Evolutionary conservation across 2,888 invertebrate species (phyloP).

Genomic region (Drosophila koepferae): DNA sequence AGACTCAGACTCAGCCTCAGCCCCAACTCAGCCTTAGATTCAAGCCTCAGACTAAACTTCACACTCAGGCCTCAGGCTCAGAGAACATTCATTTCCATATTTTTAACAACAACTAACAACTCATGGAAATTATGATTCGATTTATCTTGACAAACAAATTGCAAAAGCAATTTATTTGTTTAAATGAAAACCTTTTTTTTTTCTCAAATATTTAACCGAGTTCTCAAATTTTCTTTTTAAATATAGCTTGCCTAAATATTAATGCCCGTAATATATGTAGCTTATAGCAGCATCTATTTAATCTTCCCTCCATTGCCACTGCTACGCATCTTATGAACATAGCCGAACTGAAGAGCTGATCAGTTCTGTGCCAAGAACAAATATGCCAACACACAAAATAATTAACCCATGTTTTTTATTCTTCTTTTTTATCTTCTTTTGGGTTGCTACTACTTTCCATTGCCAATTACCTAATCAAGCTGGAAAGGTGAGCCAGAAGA

Average conservation of each 20-base stretch:
- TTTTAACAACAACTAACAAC: no score
- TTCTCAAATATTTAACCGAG: not conserved
- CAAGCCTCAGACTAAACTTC: no score
- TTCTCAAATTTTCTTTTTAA: not conserved
- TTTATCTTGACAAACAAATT: no score
- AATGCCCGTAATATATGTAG: not conserved
- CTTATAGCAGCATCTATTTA: not conserved
- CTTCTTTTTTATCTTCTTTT: slow-evolving; percentile 16
- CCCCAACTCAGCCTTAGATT: no score
- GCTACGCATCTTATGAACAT: not conserved
- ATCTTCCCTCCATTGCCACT: not conserved
- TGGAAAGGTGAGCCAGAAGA: slow-evolving; percentile 51
- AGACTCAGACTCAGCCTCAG: no score
- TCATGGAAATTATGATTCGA: no score
- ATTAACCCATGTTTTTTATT: slow-evolving; percentile 57
- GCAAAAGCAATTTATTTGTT: no score
- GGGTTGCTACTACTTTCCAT: not conserved
- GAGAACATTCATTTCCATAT: no score
- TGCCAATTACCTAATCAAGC: slow-evolving; percentile 55
- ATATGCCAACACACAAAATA: slow-evolving; percentile 69
- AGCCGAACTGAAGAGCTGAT: not conserved
- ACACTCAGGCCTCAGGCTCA: no score
- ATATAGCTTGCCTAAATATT: not conserved
- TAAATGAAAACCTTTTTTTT: not conserved
- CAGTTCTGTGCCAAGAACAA: slow-evolving; percentile 43